These are phyloP conservation scores for Polyergus mexicanus DNA, from an alignment of 1,140 invertebrate species.

Conservation along the genomic window DNA sequence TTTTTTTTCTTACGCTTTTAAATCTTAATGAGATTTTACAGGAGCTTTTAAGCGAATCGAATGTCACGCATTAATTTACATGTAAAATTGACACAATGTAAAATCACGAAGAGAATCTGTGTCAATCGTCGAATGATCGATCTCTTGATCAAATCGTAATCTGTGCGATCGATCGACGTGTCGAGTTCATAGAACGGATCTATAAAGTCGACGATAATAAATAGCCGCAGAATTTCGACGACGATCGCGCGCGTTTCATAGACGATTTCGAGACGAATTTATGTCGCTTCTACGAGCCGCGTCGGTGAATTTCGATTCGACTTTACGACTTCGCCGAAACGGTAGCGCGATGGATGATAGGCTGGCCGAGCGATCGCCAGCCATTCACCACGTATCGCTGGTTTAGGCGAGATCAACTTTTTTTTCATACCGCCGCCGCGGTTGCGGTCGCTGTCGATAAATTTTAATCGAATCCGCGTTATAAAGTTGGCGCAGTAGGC, in stretches of 20 bases:
- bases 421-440: constrained; percentile 25
- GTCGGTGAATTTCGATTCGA: constrained; percentile 71
- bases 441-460: constrained; percentile 16
- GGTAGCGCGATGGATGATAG: constrained; percentile 54
- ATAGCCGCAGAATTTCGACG: constrained; percentile 67
- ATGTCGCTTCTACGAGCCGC: constrained; percentile 64
- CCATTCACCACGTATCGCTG: constrained; percentile 9
- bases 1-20: not conserved
- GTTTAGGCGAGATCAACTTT: constrained; percentile 23
- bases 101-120: constrained; percentile 5
- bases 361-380: constrained; percentile 29
- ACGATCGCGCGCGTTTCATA: constrained; percentile 70
- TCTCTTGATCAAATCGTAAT: constrained; percentile 3
- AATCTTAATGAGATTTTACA: not conserved
- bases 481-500: constrained; percentile 26
- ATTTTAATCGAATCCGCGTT: constrained; percentile 48
- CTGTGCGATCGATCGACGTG: not conserved
- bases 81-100: not conserved
- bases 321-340: constrained; percentile 71
- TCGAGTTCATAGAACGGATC: constrained; percentile 65
- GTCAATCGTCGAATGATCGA: not conserved
- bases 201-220: constrained; percentile 70
- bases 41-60: not conserved
- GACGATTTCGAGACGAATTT: constrained; percentile 73
- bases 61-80: not conserved